Evolutionary conservation across 2,797 vertebrate genomes (phyloP).

Genomic region (Diplodus sargus): DNA sequence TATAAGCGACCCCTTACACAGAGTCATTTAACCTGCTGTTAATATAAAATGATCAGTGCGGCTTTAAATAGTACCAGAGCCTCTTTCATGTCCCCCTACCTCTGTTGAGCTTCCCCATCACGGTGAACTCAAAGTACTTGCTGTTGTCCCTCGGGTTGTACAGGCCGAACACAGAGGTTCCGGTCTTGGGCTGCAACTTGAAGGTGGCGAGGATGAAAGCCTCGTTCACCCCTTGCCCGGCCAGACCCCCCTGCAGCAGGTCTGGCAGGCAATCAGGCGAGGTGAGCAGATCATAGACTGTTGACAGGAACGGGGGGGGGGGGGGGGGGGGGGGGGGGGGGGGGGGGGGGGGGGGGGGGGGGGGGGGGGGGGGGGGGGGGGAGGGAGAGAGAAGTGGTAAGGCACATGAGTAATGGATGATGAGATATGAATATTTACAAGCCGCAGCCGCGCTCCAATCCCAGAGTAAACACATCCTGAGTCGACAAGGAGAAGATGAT

Average conservation of each 20-base stretch:
- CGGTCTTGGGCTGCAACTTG: conserved; percentile 89
- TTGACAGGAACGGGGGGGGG: conserved; percentile 27
- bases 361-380: not conserved
- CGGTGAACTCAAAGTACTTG: conserved; percentile 96
- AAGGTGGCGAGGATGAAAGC: conserved; percentile 92
- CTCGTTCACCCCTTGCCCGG: conserved; percentile 89
- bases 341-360: not conserved
- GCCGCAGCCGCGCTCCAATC: conserved; percentile 34
- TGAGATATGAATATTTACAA: conserved; percentile 68
- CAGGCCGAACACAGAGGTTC: conserved; percentile 88
- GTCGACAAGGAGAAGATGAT: conserved; percentile 47
- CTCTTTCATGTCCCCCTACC: conserved; percentile 82
- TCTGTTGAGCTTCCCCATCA: conserved; percentile 96
- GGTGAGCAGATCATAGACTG: conserved; percentile 96
- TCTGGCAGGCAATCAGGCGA: conserved; percentile 90
- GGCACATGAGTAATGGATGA: conserved; percentile 56
- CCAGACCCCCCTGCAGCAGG: conserved; percentile 89
- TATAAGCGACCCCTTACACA: not conserved
- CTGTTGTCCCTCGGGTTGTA: conserved; percentile 92
- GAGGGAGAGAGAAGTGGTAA: conserved; percentile 35
- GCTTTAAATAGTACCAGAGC: conserved; percentile 4
- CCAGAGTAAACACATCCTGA: conserved; percentile 55
- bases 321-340: not conserved
- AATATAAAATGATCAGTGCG: not conserved
- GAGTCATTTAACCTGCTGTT: not conserved